Percentiles rank a stretch among this genome's conserved stretches.
Evolutionary conservation across 2,797 vertebrate species (phyloP).

Genomic region (Xiphorhynchus erythropygius): DNA sequence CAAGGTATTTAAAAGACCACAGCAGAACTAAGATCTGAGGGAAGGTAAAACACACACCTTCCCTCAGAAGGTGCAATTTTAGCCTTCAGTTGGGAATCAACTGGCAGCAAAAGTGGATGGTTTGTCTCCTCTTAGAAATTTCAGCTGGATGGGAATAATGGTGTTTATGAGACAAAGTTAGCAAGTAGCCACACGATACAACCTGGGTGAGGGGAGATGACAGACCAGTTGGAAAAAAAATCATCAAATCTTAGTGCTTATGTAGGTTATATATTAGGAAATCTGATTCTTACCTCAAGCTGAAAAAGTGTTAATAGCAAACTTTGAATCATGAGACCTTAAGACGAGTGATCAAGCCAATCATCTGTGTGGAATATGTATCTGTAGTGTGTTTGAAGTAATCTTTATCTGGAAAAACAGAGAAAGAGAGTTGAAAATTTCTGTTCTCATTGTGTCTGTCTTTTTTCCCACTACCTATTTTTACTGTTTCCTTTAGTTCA

Average conservation of each 20-base stretch:
- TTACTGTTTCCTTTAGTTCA: background rate
- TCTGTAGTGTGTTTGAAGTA: background rate
- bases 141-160: background rate
- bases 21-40: background rate
- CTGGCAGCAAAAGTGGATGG: background rate
- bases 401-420: background rate
- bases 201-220: background rate
- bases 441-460: background rate
- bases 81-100: background rate
- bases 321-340: background rate
- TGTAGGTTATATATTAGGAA: background rate
- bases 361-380: background rate
- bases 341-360: background rate
- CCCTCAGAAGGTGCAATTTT: background rate
- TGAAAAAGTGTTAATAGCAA: background rate
- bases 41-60: background rate
- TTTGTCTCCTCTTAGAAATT: background rate
- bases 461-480: background rate
- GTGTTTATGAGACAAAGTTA: background rate
- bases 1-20: background rate
- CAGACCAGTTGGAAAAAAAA: background rate
- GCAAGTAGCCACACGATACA: background rate
- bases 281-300: background rate
- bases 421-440: background rate
- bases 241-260: background rate